Base-by-base conservation (phyloP, 1,140 invertebrate genomes). In the Drosophila auraria region DNA sequence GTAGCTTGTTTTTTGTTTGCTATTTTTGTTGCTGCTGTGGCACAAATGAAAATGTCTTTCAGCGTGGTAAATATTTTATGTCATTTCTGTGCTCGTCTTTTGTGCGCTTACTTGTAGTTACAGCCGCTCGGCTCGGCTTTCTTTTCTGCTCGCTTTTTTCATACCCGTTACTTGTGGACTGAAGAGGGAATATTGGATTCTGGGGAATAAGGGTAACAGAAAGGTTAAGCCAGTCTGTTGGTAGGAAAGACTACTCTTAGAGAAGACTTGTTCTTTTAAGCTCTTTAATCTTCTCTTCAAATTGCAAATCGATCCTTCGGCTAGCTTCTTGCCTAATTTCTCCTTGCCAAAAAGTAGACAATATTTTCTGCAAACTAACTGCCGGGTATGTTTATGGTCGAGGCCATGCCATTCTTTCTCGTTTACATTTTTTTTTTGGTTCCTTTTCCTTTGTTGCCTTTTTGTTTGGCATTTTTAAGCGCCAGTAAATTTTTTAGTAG, bases 401-500 rank as follows among this genome's bases (percentile, higher is more conserved):
- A 45, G 20, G 20, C 54, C n/a, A 17, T 45, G 25, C 33, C 47
- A 0, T 51, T 33, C 23, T 50, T 78, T 61, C 20, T 54, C 27
- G 25, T 44, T 1, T 20, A 20, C 20, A 27, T 59, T 20, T 12
- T 50, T 50, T 40, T 53, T 61, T 57, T 15, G 44, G 49, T 25
- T 61, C 47, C 20, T 36, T 44, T 15, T 53, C 20, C 44, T 33
- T 64, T 64, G 44, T 62, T 58, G 53, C 47, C 51, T 65, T 63
- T 80, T 72, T 72, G 63, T 66, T 78, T 79, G 70, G 57, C 77
- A 82, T 84, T 84, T 77, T 79, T 75, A 82, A 90, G 71, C 80
- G 86, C 64, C 68, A 79, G 86, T 90, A 76, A 80, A 89, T 90
- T 86, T 86, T 90, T 86, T 76, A 89, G 71, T 80, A 80, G 82